Percentiles rank a stretch among this genome's conserved stretches.
These are phyloP conservation scores for Mormyrops boulengeri DNA, from an alignment of 2,797 vertebrate species.

Conservation along the genomic window DNA sequence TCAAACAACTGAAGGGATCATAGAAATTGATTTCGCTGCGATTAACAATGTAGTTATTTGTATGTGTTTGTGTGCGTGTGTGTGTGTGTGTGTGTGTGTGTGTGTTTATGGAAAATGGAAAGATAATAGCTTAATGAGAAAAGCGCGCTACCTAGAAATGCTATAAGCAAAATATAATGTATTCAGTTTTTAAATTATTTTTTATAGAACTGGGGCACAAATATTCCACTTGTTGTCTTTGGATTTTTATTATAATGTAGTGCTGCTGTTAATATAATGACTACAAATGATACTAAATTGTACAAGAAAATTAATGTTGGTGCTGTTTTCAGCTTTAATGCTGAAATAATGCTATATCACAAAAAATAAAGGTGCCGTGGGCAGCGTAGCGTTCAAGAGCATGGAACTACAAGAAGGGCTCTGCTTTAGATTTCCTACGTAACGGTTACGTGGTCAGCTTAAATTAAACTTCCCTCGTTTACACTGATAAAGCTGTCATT, in stretches of 20 bases:
- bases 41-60: background rate
- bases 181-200: background rate
- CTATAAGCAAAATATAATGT: background rate
- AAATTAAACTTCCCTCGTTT: background rate
- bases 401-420: background rate
- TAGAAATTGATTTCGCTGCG: background rate
- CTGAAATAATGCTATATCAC: background rate
- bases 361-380: background rate
- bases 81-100: background rate
- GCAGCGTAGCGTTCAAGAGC: background rate
- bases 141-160: background rate
- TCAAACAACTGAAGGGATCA: background rate
- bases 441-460: background rate
- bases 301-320: background rate
- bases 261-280: background rate
- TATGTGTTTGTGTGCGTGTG: background rate
- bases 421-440: background rate
- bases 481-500: background rate
- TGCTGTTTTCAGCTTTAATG: background rate
- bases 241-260: background rate
- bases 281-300: background rate
- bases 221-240: background rate
- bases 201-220: background rate
- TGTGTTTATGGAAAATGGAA: background rate
- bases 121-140: background rate